Evolutionary conservation across 2,888 invertebrate species (phyloP), one percentile per base, ranked within the genome.

Genomic region (Anagyrus pseudococci): DNA sequence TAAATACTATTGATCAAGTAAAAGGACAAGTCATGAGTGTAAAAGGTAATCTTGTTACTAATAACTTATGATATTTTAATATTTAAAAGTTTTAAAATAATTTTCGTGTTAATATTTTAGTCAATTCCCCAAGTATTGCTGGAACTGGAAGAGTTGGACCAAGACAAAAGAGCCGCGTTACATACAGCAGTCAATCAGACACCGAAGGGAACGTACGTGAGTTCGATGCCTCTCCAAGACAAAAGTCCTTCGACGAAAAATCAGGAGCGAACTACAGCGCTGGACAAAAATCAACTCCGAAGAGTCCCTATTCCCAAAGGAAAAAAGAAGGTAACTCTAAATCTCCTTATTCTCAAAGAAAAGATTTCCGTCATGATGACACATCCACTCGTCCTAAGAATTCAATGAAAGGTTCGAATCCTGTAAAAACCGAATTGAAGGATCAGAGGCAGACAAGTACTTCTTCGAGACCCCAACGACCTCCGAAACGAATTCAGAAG

Each of bases 111-210:
- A 1, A 52, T 58, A 10, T 76, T 75, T 20, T 67, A 82, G 82
- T 82, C 23, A 80, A 78, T 61, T 73, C 80, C 22, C 74, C 79
- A 17, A 78, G 74, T 58, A 77, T 79, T 58, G 81, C 78, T 56
- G 82, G 82, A 26, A 80, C 81, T 15, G 82, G 82, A 46, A 73
- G 82, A 58, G 82, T 82, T 19, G 82, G 82, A 15, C 81, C 81
- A 44, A 75, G 82, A 20, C 82, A 82, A 65, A 76, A 77, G 41
- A 72, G 74, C 23, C 73, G 78, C 17, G 55, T 78, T 13, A 75
- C 77, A 20, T 79, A 79, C 58, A 78, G 78, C 54, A 74, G 75
- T 58, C 76, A 77, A 49, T 74, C 76, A 1, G 79, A 78, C 29
- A 62, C 64, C 17, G 77, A 79, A 47, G 20, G 59, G 3, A 55